Base-by-base conservation (phyloP, 2,888 invertebrate species). In the Ochropacha duplaris region DNA sequence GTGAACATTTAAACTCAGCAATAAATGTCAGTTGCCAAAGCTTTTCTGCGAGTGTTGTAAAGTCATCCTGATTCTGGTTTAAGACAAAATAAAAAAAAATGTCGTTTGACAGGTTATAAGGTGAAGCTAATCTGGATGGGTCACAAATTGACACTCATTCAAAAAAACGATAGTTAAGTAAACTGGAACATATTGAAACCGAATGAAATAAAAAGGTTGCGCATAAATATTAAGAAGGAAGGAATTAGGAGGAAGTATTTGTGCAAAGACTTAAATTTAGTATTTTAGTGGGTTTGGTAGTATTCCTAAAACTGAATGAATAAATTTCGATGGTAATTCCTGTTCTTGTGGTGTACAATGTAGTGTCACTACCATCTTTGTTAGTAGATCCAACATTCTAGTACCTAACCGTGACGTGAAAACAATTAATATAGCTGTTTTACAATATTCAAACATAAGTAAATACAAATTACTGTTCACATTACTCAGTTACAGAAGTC, bases 401-500 rank as follows among this genome's bases (percentile, higher is more conserved):
- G 31, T 12, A n/a, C n/a, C n/a, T 31, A 31, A 31, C 12, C 31
- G 31, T 22, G 16, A 50, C n/a, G n/a, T n/a, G n/a, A 24, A 50
- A 50, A 50, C n/a, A n/a, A n/a, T n/a, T n/a, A 24, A 22, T 24
- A 14, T 26, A 50, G 24, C 8, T 50, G 26, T 50, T 50, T 28
- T 4, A 28, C 28, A 16, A 26, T 16, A 28, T 26, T 26, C 11
- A 26, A 28, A 16, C 28, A 11, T 52, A 34, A 34, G 52, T 22
- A 52, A 52, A 52, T 44, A 44, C 52, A 52, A 52, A 52, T 52
- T 52, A 52, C 52, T 34, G 34, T 52, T 52, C 16, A 31, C 24
- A 51, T 51, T 55, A 54, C 50, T 58, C 61, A 60, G 57, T 58
- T 49, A 60, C 52, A 65, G 50, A 58, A 65, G 68, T 67, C 65